phyloP scores from a whole-genome alignment of 2,113 vertebrate genomes.

The Pseudorasbora parva region DNA sequence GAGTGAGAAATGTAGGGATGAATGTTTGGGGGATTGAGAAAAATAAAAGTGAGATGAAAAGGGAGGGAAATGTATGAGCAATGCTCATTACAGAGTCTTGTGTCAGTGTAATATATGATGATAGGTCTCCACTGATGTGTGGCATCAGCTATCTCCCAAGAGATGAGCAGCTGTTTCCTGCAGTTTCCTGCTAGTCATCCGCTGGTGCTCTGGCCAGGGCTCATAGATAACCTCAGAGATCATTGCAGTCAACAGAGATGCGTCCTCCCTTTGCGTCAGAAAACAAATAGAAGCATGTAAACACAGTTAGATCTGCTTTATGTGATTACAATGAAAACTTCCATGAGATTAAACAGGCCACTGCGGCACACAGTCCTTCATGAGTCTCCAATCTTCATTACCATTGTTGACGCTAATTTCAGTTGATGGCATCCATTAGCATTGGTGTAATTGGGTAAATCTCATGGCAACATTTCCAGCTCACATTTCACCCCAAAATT shows the following conservation, averaged over 20 bases:
- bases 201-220: background rate
- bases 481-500: background rate
- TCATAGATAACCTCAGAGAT: conserved; percentile 14
- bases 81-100: background rate
- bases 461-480: background rate
- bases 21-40: background rate
- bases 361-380: background rate
- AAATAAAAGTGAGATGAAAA: background rate
- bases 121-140: conserved; percentile 7
- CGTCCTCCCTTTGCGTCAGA: conserved; percentile 36
- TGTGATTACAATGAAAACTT: conserved; percentile 25
- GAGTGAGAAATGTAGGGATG: background rate
- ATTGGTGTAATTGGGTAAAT: conserved; percentile 7
- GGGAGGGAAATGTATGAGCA: background rate
- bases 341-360: conserved; percentile 20
- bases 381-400: conserved; percentile 25
- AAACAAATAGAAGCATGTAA: conserved; percentile 32
- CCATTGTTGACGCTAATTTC: background rate
- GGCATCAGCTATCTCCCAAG: conserved; percentile 42
- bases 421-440: conserved; percentile 7
- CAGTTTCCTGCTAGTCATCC: conserved; percentile 28
- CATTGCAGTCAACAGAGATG: conserved; percentile 35
- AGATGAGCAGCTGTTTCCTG: conserved; percentile 48
- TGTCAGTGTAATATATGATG: conserved; percentile 6
- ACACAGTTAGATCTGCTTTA: conserved; percentile 34